Conservation (phyloP, 2,113 vertebrate species). For the Boulengeromyrus knoepffleri region DNA sequence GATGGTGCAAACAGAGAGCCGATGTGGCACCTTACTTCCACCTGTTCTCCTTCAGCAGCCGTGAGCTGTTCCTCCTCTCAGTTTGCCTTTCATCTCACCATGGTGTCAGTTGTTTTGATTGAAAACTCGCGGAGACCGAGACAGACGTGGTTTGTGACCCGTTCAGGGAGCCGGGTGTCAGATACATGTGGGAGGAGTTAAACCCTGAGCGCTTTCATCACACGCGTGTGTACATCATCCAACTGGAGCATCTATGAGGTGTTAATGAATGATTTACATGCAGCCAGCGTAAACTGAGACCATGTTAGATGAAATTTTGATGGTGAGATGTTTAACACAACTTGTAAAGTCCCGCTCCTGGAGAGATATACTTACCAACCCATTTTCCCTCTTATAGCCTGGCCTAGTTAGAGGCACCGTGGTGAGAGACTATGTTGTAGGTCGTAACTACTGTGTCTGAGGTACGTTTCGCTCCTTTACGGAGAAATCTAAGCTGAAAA, state of each 20-base stretch:
- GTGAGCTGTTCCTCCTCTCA: background rate
- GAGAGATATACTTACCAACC: conserved; percentile 8
- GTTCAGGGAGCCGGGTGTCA: background rate
- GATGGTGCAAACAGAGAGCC: background rate
- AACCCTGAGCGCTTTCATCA: background rate
- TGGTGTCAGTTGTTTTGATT: background rate
- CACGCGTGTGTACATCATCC: background rate
- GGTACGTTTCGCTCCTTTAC: background rate
- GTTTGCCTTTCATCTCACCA: background rate
- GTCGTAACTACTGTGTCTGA: background rate
- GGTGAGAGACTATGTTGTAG: background rate
- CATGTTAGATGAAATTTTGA: conserved; percentile 4
- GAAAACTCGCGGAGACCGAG: background rate
- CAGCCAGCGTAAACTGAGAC: background rate
- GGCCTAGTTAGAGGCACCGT: background rate
- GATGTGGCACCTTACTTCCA: background rate
- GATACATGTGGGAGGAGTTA: background rate
- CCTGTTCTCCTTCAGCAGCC: background rate
- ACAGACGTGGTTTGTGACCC: background rate
- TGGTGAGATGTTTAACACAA: background rate
- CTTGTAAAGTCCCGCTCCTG: background rate
- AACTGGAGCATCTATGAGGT: background rate
- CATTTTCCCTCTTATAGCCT: background rate
- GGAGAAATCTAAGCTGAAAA: background rate
- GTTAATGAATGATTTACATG: conserved; percentile 3